Base-by-base conservation (phyloP, 1,140 invertebrate species). In the Hyphantria cunea region DNA sequence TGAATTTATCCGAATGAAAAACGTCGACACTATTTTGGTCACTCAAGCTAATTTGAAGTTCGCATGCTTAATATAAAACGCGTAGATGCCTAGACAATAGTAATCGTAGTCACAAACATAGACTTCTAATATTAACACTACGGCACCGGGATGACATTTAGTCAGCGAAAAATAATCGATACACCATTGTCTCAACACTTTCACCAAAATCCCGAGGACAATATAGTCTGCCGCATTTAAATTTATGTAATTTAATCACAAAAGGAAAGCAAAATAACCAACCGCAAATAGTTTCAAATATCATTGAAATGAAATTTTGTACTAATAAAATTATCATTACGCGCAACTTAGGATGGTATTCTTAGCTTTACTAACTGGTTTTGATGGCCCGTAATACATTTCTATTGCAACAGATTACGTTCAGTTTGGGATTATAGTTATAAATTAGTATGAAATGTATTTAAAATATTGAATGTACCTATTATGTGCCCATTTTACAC, bases 91-190 rank as follows among this genome's bases (percentile, higher is more conserved):
- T 87, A 88, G 86, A 82, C 83, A 86, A 89, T 84, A 78, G 80
- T 84, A 84, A 83, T 86, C 80, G 80, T 79, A 76, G 78, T 80
- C 80, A 89, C 87, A 83, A 87, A 88, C 85, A 83, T 85, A 89
- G 82, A 88, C 83, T 86, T 89, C 88, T 90, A 90, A 90, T 89
- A 90, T 90, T 90, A 90, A 88, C 87, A 89, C 85, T 80, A 83
- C 84, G 78, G 74, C 76, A 85, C 84, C 75, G 84, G 81, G 84
- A 89, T 90, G 88, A 90, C 88, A 90, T 90, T 90, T 88, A 84
- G 83, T 89, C 84, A 85, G 82, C 84, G 85, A 84, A 90, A 90
- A 90, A 89, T 90, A 90, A 90, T 90, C 88, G 88, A 90, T 90
- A 90, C 84, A 89, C 88, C 85, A 90, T 90, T 90, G 85, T 90